Evolutionary conservation across 1,140 invertebrate genomes (phyloP).

Genomic region (Diuraphis noxia): DNA sequence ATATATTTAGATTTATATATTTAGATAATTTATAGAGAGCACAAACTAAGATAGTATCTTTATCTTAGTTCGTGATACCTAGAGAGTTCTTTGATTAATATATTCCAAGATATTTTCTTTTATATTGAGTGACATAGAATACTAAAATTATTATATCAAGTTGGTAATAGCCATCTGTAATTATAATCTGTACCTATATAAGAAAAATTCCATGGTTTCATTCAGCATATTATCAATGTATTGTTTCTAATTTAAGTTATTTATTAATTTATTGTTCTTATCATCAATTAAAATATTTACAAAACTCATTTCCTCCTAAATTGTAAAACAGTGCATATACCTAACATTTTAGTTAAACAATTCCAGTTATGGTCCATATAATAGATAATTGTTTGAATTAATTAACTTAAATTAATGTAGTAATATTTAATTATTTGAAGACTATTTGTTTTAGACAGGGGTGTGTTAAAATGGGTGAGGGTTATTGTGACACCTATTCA

Average conservation of each 20-base stretch:
- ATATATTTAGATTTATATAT: no score
- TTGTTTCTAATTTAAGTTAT: neutral
- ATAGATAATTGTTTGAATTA: no score
- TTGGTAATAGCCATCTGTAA: neutral
- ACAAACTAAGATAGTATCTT: no score
- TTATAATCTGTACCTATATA: neutral
- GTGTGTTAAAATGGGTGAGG: no score
- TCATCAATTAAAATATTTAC: neutral
- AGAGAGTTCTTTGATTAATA: neutral
- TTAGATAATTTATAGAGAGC: no score
- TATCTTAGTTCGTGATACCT: no score
- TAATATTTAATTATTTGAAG: no score
- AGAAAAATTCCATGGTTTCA: neutral
- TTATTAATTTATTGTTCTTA: neutral
- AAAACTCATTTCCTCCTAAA: neutral
- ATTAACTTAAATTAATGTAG: no score
- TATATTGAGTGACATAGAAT: neutral
- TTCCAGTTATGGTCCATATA: no score
- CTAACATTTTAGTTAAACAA: neutral
- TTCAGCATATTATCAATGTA: neutral
- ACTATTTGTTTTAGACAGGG: no score
- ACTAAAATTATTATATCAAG: neutral
- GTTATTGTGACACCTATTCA: no score
- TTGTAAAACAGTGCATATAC: neutral
- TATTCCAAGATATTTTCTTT: neutral